Percentiles rank a stretch among this genome's conserved stretches.
Conservation (phyloP, 2,113 vertebrate genomes). For the Sardina pilchardus region DNA sequence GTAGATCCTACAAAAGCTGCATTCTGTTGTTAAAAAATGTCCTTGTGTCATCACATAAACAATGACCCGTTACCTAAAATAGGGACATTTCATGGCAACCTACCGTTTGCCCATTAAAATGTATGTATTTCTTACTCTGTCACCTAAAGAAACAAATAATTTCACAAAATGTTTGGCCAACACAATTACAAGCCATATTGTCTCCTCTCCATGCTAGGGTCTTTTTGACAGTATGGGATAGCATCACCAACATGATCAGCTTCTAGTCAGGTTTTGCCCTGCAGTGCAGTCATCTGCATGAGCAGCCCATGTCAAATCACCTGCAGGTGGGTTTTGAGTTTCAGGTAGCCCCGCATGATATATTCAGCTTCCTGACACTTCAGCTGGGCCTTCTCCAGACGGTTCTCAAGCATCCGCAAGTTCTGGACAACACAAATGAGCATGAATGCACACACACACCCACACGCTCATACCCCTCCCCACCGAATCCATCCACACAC, state of each 20-base stretch:
- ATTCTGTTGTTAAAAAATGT: background rate
- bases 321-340: slow-evolving; percentile 80
- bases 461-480: background rate
- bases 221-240: background rate
- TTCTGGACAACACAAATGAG: slow-evolving; percentile 60
- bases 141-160: background rate
- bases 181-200: no score
- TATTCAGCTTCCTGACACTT: slow-evolving; percentile 78
- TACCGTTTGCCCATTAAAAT: background rate
- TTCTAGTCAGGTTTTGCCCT: background rate
- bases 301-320: slow-evolving; percentile 54
- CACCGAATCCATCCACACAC: slow-evolving; percentile 13
- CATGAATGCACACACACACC: slow-evolving; percentile 25
- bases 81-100: background rate
- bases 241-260: background rate
- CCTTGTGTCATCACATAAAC: background rate
- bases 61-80: background rate
- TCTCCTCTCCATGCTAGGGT: background rate
- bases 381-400: slow-evolving; percentile 80
- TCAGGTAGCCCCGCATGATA: slow-evolving; percentile 74
- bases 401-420: slow-evolving; percentile 78
- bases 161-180: no score
- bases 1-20: background rate
- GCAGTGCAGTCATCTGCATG: background rate
- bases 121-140: background rate